A percentile compares a stretch with the other conserved stretches of the same genome.
These are phyloP conservation scores for Ametastegia equiseti DNA, from an alignment of 2,888 invertebrate genomes.

Conservation along the genomic window DNA sequence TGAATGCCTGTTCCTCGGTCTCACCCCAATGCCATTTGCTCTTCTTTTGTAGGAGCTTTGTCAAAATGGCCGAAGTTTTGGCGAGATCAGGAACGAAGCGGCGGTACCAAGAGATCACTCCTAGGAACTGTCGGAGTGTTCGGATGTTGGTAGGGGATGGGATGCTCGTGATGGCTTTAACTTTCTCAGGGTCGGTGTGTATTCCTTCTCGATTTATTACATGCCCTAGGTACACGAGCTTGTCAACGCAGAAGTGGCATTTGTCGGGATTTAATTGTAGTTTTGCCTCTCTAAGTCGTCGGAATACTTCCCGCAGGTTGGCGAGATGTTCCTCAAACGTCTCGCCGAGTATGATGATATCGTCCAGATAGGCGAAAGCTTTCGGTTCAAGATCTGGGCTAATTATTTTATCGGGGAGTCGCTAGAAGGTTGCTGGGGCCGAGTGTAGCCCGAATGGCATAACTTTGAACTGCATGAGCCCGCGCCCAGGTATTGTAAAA, in stretches of 20 bases:
- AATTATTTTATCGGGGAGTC: slow-evolving; percentile 42
- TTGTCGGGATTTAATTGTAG: slow-evolving; percentile 58
- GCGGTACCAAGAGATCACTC: slow-evolving; percentile 61
- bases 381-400: slow-evolving; percentile 43
- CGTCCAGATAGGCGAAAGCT: slow-evolving; percentile 47
- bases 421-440: slow-evolving; percentile 64
- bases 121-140: slow-evolving; percentile 57
- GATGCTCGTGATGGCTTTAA: slow-evolving; percentile 44
- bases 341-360: slow-evolving; percentile 11
- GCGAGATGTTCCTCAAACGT: slow-evolving; percentile 56
- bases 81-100: slow-evolving; percentile 56
- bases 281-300: slow-evolving; percentile 50
- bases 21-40: slow-evolving; percentile 50
- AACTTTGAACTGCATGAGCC: slow-evolving; percentile 55
- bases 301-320: slow-evolving; percentile 52
- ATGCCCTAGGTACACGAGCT: slow-evolving; percentile 60
- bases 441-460: slow-evolving; percentile 66
- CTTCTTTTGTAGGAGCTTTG: slow-evolving; percentile 54
- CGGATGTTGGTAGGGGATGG: slow-evolving; percentile 53
- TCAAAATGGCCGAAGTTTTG: slow-evolving; percentile 51
- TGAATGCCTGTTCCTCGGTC: slow-evolving; percentile 54
- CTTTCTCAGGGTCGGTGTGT: slow-evolving; percentile 46
- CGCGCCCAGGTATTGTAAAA: slow-evolving; percentile 53
- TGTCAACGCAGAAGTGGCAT: slow-evolving; percentile 55
- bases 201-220: slow-evolving; percentile 57